Conservation (phyloP, 2,888 invertebrate genomes). For the Lypha dubia region DNA sequence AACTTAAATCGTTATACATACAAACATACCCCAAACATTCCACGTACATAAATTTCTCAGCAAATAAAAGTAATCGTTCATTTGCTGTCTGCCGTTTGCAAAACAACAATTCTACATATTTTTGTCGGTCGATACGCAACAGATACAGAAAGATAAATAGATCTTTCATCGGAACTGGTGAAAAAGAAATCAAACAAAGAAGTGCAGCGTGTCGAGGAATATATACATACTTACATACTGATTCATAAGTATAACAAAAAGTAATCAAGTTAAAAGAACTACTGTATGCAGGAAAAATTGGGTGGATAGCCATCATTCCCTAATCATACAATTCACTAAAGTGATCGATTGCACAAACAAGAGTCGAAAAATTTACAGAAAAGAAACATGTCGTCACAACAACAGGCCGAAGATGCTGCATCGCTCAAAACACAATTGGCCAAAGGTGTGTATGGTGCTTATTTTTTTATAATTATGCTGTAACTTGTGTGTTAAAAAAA, state of each 20-base stretch:
- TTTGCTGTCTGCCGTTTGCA: constrained; percentile 7
- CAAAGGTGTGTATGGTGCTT: constrained; percentile 76
- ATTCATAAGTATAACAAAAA: not conserved
- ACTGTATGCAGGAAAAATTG: constrained; percentile 26
- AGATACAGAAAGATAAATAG: constrained; percentile 51
- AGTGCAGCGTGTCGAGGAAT: constrained; percentile 12
- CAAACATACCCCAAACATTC: constrained; percentile 39
- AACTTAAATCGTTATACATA: not conserved
- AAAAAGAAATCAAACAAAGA: constrained; percentile 12
- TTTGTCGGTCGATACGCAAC: constrained; percentile 38
- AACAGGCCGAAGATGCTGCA: constrained; percentile 74
- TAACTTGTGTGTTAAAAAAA: not conserved
- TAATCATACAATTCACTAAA: not conserved
- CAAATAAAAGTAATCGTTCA: not conserved
- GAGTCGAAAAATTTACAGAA: not conserved
- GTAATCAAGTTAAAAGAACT: not conserved
- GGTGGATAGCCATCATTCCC: not conserved
- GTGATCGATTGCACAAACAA: constrained; percentile 23
- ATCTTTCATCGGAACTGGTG: not conserved
- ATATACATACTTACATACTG: constrained; percentile 49
- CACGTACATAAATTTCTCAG: not conserved
- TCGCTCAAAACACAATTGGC: constrained; percentile 79
- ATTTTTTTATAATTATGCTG: not conserved
- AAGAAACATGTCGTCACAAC: constrained; percentile 32
- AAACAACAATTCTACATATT: constrained; percentile 7